Evolutionary conservation across 1,140 invertebrate genomes (phyloP), one percentile per base, ranked within the genome.

Genomic region (Lithobius niger): DNA sequence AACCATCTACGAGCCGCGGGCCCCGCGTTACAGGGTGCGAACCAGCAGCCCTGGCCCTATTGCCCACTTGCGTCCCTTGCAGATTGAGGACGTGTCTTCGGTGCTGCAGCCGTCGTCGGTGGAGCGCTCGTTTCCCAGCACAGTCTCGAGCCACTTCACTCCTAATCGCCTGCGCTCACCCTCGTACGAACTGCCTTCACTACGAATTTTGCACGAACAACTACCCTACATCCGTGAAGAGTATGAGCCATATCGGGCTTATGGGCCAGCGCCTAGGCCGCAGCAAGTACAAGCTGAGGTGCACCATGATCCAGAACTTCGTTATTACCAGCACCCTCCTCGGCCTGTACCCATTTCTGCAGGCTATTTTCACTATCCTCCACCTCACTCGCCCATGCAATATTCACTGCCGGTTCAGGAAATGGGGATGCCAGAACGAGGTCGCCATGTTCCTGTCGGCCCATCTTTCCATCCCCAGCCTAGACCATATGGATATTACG

Each of bases 41-140:
- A 79, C 82, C 21, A 82, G 82, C 58, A 83, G 82, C 45, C 82
- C 82, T 3, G 67, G 67, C 2, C 63, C 68, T 36, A 52, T 61
- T 28, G 64, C 52, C 43, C 76, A 0, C 82, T 82, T 77, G 78
- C 80, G 6, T 74, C 81, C 25, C 57, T 83, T 84, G 55, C 54
- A 69, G 69, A 82, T 86, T 62, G 86, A 82, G 65, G 87, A 89
- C 69, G 75, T 90, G 57, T 89, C 86, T 70, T 88, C 85, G 10
- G 86, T 89, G n/a, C 74, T 79, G 13, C 83, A 84, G 63, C 79
- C 82, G 27, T 84, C 84, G 60, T 86, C 84, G 49, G 80, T 76
- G 1, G 86, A 89, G 62, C 76, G 83, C 27, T 88, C 86, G 0
- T 82, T 82, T 61, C 83, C 83, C 27, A 66, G 64, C 27, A 69